These are phyloP conservation scores for Tragopan temminckii DNA, from an alignment of 2,797 vertebrate genomes.

Conservation along the genomic window DNA sequence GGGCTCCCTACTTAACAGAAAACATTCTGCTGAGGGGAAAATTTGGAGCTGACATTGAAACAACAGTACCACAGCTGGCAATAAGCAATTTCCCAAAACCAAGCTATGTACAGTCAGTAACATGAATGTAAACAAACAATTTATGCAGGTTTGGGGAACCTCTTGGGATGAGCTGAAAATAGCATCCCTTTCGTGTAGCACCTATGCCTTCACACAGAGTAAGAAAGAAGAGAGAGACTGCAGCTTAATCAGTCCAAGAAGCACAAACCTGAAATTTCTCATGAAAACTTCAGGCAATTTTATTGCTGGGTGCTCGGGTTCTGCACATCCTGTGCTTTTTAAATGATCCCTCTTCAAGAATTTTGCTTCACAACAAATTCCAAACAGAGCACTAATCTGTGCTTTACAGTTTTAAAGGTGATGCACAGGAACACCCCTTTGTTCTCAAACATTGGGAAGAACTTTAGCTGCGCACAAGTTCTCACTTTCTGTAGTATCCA, in stretches of 20 bases:
- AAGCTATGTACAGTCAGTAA: background rate
- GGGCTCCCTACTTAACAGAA: background rate
- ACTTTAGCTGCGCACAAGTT: accelerated
- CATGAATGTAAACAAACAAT: background rate
- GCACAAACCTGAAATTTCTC: background rate
- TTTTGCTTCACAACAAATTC: background rate
- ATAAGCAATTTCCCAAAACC: background rate
- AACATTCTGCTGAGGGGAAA: background rate
- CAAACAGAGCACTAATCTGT: background rate
- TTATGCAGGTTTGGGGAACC: background rate
- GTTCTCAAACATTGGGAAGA: accelerated
- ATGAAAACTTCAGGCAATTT: background rate
- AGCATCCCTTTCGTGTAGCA: background rate
- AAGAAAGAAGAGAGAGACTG: background rate
- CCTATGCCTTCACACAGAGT: background rate
- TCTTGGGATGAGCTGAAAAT: conserved; percentile 5
- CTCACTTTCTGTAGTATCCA: background rate
- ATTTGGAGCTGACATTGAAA: background rate
- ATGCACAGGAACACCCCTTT: accelerated
- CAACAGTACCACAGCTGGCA: background rate
- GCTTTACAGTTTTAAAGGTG: background rate
- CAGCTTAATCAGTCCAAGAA: background rate
- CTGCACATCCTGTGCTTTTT: background rate
- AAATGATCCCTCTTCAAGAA: background rate
- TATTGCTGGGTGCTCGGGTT: background rate